Evolutionary conservation across 1,140 invertebrate genomes (phyloP), one percentile per base, ranked within the genome.

Genomic region (Aricia agestis): DNA sequence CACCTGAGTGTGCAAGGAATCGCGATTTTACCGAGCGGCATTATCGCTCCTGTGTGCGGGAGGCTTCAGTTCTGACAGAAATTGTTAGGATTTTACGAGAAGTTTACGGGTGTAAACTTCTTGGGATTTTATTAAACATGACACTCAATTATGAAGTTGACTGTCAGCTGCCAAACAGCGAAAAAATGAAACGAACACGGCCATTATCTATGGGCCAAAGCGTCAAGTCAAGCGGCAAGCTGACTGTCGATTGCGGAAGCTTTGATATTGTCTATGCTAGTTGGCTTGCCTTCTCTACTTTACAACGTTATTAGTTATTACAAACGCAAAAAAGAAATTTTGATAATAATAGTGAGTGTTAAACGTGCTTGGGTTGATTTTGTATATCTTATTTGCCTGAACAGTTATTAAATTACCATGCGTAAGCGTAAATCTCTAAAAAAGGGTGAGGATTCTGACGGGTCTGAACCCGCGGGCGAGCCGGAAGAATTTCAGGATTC

Each of bases 401-500:
- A 69, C 36, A 59, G 66, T 42, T 41, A 73, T 66, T 75, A 73
- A 78, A 67, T 75, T 31, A 82, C 72, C 75, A 92, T 92, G 91
- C 86, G 91, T 77, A 92, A 92, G 83, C 83, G 91, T 68, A 92
- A 92, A 76, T 89, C 89, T 67, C 76, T 92, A 67, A 92, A 92
- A 80, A 91, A 92, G 78, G 85, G 82, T 59, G 91, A 92, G 68
- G 90, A 92, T 66, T 92, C 90, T 42, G 90, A 92, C 42, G 90
- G 84, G 52, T 92, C 90, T 41, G 91, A 91, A 76, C 80, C 76
- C 70, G 90, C 80, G 63, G 87, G 72, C 65, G 92, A 92, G 79
- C 90, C 89, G 67, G 92, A 92, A 89, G 92, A 92, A 78, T 92
- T 92, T 75, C 90, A 92, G 82, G 92, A 92, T 77, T 92, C 92